Evolutionary conservation across 2,113 vertebrate species (phyloP).

Genomic region (Spheniscus mendiculus): DNA sequence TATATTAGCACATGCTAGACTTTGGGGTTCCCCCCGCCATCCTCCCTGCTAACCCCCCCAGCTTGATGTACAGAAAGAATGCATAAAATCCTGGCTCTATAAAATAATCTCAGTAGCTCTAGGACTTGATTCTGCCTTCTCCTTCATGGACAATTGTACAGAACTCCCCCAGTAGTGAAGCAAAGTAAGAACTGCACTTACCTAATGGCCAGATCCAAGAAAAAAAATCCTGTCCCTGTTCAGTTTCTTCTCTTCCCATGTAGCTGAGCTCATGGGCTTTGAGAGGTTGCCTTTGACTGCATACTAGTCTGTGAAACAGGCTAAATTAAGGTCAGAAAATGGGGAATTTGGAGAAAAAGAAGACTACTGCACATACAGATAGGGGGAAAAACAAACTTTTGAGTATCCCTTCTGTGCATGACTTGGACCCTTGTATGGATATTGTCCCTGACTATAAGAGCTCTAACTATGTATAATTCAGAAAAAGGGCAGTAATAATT

Average conservation of each 20-base stretch:
- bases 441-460: not conserved
- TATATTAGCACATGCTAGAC: not conserved
- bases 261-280: not conserved
- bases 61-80: not conserved
- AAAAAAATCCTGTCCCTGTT: not conserved
- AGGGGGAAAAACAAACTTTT: not conserved
- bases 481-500: not conserved
- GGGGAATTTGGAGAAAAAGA: not conserved
- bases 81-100: not conserved
- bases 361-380: not conserved
- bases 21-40: not conserved
- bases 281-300: not conserved
- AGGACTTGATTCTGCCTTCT: not conserved
- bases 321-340: not conserved
- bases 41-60: no score
- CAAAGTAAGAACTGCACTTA: not conserved
- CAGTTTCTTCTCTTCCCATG: not conserved
- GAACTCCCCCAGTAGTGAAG: not conserved
- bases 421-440: not conserved
- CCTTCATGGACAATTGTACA: not conserved
- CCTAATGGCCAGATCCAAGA: not conserved
- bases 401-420: not conserved
- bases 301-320: not conserved
- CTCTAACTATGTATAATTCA: not conserved
- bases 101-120: not conserved